Evolutionary conservation across 2,797 vertebrate genomes (phyloP), one percentile per base, ranked within the genome.

Genomic region (Melanotaenia maccullochi): DNA sequence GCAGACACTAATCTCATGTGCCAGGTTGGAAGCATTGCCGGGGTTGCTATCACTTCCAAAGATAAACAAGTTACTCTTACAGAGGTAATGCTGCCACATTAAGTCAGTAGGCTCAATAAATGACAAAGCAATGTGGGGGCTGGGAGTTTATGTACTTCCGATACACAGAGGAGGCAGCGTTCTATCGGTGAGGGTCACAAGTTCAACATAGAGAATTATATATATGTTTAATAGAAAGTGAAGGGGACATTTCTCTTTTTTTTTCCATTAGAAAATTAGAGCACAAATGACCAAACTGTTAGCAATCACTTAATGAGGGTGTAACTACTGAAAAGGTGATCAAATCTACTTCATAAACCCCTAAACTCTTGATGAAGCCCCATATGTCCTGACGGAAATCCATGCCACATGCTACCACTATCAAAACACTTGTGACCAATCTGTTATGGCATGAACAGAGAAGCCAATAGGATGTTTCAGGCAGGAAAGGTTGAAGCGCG

Each of bases 1-100:
- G 87, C 59, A 88, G 87, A 91, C 85, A 61, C 73, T 90, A 76
- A 90, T 91, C 81, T 71, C 75, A 60, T 85, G 82, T 89, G 89
- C 85, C 87, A 89, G 85, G 80, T 82, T 44, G 78, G 76, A 78
- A 77, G 78, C 83, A 73, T 68, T 30, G 62, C 74, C 49, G 61
- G 49, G 75, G 67, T 79, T 79, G 74, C 85, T 64, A 82, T 88
- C 78, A 47, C 83, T 81, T 79, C 68, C 67, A 12, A 73, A n/a
- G 63, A 79, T 75, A 87, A 85, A 90, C 82, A 78, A 79, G 79
- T 85, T 73, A 65, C 72, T 75, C 38, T 75, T 56, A 54, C 77
- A 65, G 71, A 77, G 68, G 85, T 68, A 65, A 83, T 58, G 77
- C 79, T 49, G 79, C 79, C n/a, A 65, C 70, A 54, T 71, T 78